Base-by-base conservation (phyloP, 1,140 invertebrate species). In the Cydia pomonella region DNA sequence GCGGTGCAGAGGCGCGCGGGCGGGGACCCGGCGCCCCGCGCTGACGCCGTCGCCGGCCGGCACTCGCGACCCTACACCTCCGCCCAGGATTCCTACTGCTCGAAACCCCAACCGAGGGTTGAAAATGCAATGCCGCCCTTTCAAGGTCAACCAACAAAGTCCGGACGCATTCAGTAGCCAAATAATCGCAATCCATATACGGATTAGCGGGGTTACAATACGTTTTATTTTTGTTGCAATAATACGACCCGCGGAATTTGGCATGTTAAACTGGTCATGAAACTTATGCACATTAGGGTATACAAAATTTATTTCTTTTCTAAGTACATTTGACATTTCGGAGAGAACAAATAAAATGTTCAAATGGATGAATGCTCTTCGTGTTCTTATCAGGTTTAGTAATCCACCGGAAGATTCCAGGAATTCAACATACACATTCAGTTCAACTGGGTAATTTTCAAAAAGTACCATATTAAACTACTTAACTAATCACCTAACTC, bases 71-170 rank as follows among this genome's bases (percentile, higher is more conserved):
- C 84, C 85, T 69, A 29, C 64, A 72, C 71, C 84, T 80, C 76
- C 83, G 79, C 77, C 85, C 79, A 80, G 83, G 82, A 86, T 86
- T 88, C 91, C 86, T 87, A 82, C 84, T 80, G 86, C 81, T 89
- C 82, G 80, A 85, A 81, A 81, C 75, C 77, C 83, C 76, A 77
- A 82, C 74, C 82, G 86, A 92, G 88, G 88, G 89, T 91, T 90
- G 88, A 88, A 91, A 91, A 84, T 88, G 83, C 88, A 90, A 83
- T 89, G 86, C 76, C 83, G 77, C 76, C 86, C 80, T 87, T 80
- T 87, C 91, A 91, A 91, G 88, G 88, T 91, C 88, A 87, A 83
- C 75, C 74, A 75, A 77, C 80, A 80, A 78, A 85, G 64, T 74
- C 27, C 53, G 29, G 23, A n/a, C 7, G 27, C 25, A 62, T 29